Evolutionary conservation across 2,113 vertebrate genomes (phyloP), one percentile per base, ranked within the genome.

Genomic region (Mastomys coucha): DNA sequence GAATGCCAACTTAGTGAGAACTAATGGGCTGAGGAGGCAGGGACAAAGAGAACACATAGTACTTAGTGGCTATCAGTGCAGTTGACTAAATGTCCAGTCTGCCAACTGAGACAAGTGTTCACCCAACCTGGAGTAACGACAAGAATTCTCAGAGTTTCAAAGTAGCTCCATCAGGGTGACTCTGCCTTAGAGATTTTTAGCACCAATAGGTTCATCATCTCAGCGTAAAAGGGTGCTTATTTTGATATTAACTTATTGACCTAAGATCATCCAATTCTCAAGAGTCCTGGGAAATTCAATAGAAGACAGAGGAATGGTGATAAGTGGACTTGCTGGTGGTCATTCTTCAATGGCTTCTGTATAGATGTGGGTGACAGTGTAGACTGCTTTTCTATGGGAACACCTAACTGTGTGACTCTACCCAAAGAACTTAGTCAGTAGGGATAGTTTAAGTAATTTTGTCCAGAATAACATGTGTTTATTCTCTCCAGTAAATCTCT

Each of bases 31-130:
- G 94, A 98, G 94, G 94, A 98, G 94, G 96, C 84, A 97, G 97
- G 96, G 97, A 98, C 97, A 93, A 96, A 98, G 91, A 97, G 99
- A 98, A 99, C 99, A 97, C 45, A 42, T 28, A 94, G 94, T 98
- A 95, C 98, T 98, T 97, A 91, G 97, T 95, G 97, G 95, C 92
- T 28, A 97, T 91, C 63, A 81, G 93, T 77, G 69, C 80, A 98
- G 85, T 91, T 95, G 93, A 96, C 92, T 96, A 91, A 92, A 95
- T 39, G 28, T n/a, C 77, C 5, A 92, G 26, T 56, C 76, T 88
- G 36, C 63, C 2, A 14, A 33, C 63, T 20, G 42, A 36, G 42
- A 36, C 22, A 51, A 22, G 19, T 6, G 17, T 36, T 45, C 42
- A 10, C 90, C 58, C 1, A 42, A 85, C 39, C 3, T 7, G 36